Percentiles rank a stretch among this genome's conserved stretches.
phyloP scores from a whole-genome alignment of 2,113 vertebrate genomes.

The Microcebus griseorufus region DNA sequence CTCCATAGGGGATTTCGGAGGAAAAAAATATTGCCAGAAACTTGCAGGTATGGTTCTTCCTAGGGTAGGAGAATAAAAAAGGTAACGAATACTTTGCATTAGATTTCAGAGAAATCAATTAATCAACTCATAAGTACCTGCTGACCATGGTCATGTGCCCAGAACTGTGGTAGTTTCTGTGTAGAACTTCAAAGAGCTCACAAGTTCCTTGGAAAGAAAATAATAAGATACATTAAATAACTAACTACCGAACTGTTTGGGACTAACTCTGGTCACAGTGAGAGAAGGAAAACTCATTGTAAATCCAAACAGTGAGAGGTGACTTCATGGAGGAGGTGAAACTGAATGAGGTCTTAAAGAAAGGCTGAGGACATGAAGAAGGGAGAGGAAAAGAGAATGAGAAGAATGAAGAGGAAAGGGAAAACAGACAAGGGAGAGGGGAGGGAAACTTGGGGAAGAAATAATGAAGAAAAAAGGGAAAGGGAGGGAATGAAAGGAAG shows the following conservation, averaged over 20 bases:
- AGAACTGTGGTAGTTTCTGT: neutral
- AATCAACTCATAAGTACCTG: neutral
- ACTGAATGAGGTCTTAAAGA: neutral
- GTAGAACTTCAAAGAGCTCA: conserved; percentile 15
- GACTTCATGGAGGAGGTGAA: neutral
- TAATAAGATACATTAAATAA: neutral
- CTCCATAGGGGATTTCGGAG: neutral
- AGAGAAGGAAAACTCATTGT: neutral
- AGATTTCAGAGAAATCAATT: neutral
- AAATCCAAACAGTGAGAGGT: neutral
- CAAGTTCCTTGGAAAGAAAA: neutral
- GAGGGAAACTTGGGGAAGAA: neutral
- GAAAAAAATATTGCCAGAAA: neutral
- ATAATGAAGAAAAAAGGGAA: neutral
- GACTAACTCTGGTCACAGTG: neutral
- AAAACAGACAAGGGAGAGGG: rapidly evolving
- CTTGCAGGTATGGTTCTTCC: neutral
- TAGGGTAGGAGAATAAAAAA: neutral
- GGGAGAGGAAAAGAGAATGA: neutral
- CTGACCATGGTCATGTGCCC: neutral
- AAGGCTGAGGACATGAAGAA: neutral
- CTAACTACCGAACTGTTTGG: neutral
- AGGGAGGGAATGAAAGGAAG: neutral
- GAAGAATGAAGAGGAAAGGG: neutral
- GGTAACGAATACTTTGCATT: neutral